Conservation (phyloP, 2,888 invertebrate genomes). For the Caenorhabditis sulstoni region DNA sequence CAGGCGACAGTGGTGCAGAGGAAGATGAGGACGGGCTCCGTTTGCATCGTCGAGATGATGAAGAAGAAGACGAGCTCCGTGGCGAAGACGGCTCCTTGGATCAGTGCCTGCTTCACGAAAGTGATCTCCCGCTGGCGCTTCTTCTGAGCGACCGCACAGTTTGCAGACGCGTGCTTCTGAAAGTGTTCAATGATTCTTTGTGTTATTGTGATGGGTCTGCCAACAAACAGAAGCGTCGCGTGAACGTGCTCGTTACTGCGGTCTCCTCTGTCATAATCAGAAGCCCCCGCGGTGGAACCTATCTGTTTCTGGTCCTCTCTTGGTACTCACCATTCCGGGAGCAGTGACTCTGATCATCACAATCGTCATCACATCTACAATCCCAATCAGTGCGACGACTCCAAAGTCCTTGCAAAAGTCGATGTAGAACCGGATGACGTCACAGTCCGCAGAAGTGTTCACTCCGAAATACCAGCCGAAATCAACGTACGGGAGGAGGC, state of each 20-base stretch:
- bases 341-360: constrained; percentile 49
- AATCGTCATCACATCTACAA: constrained; percentile 48
- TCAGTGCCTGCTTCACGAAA: constrained; percentile 50
- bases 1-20: constrained; percentile 56
- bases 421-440: constrained; percentile 48
- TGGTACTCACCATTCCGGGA: constrained; percentile 30
- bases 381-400: constrained; percentile 39
- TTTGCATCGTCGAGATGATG: constrained; percentile 49
- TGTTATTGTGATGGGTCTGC: neutral
- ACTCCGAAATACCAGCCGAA: constrained; percentile 60
- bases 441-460: constrained; percentile 51
- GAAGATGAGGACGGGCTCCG: constrained; percentile 40
- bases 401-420: constrained; percentile 58
- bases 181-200: neutral
- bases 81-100: constrained; percentile 48
- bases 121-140: constrained; percentile 47
- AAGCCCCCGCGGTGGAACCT: neutral
- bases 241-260: no score
- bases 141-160: constrained; percentile 33
- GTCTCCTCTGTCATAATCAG: no score
- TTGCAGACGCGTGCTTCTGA: constrained; percentile 30
- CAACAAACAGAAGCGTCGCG: no score
- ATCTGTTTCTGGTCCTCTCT: neutral
- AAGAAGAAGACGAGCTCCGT: constrained; percentile 54
- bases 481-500: constrained; percentile 50